Base-by-base conservation (phyloP, 2,888 invertebrate species). In the Euzophera pinguis region DNA sequence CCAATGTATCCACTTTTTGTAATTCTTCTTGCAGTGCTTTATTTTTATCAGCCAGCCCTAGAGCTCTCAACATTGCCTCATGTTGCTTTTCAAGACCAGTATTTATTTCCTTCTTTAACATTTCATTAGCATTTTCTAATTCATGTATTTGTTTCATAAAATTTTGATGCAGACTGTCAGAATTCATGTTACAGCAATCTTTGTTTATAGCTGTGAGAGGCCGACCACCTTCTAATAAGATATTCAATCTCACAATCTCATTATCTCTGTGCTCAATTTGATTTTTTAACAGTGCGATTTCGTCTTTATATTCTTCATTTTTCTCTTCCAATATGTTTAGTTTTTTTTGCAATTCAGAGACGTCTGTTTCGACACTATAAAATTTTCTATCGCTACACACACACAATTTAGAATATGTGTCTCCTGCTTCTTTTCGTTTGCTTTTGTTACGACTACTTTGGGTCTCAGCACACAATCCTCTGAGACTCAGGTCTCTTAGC, bases 1-100 rank as follows among this genome's bases (percentile, higher is more conserved):
- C 95, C 59, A 95, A 91, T 60, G 92, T 91, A 73, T 95, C 95
- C 47, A 96, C 92, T 71, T 95, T 94, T 59, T 92, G 91, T 58
- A 96, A 71, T 75, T 95, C 94, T 54, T 93, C 92, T 76, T 95
- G 93, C 49, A 96, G 75, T 53, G 85, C 85, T 70, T 93, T 93
- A 67, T 95, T 96, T 63, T 93, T 91, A 61, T 95, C 94, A n/a
- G 95, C 95, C 50, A 95, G 88, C 67, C 90, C 90, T 41, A 96
- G 81, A 4, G 96, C 95, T 61, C 94, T 86, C 42, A 94, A 88
- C 95, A 96, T 96, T 3, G 96, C 96, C 73, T 96, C 95, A 76
- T 96, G 96, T 69, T 95, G 94, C 66, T 94, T 94, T 51, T 91
- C 87, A 54, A 94, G 73, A 14, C 93, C 88, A 61, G 91, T 93